Base-by-base conservation (phyloP, 2,113 vertebrate species). In the Vimba vimba region DNA sequence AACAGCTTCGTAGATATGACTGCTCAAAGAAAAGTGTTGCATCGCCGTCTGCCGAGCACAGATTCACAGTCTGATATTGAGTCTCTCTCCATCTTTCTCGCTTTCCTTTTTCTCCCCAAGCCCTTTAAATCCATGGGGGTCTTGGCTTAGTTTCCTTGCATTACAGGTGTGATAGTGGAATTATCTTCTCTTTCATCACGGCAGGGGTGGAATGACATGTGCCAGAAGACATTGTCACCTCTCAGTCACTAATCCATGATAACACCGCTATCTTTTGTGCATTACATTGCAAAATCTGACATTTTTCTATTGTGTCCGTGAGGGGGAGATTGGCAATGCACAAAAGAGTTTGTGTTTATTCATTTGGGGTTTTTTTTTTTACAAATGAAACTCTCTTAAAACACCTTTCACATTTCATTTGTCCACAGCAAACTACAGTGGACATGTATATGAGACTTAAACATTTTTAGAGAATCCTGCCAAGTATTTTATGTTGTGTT, bases 151-250 rank as follows among this genome's bases (percentile, higher is more conserved):
- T 90, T 86, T 45, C 89, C 79, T 76, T 85, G 87, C 91, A 89
- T 90, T 87, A 90, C 86, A 90, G 86, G 88, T 89, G 87, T 82
- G 89, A 91, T 92, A 91, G 89, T 75, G 43, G 90, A 88, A 91
- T 91, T 93, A 92, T 79, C 78, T 73, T 84, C 86, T 84, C 64
- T 83, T 83, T 82, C 71, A 76, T 91, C 88, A 87, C 60, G 71
- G 76, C 30, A 86, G 77, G 80, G 68, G 86, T 89, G 76, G 78
- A 87, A 79, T 77, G 30, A 79, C 85, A 84, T 81, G 66, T 87
- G 79, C 87, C 68, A 62, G 81, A 33, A 85, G 59, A 85, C 83
- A 87, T 82, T 73, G 33, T 45, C 69, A 66, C 52, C 12, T 23
- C 25, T 7, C 25, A 30, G n/a, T 69, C 62, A 84, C 39, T 21